Evolutionary conservation across 2,797 vertebrate species (phyloP), one percentile per base, ranked within the genome.

Genomic region (Streptopelia turtur): DNA sequence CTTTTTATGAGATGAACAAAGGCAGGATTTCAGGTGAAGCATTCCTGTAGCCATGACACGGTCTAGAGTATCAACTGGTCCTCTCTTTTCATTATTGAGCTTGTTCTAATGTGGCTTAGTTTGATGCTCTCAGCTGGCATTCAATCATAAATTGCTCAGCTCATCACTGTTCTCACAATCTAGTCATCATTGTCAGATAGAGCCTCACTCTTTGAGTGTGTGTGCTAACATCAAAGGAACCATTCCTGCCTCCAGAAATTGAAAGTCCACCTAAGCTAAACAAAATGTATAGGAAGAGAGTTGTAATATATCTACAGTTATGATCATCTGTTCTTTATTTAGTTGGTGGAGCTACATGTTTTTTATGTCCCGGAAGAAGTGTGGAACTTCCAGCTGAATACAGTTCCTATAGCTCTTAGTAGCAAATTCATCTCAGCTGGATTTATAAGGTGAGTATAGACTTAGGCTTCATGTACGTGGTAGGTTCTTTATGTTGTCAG

Each of bases 281-380:
- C 18, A 65, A 71, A 76, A 20, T 0, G 0, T 59, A 8, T 10
- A 31, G n/a, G 28, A 87, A 70, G 43, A 88, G 6, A 24, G 14
- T 92, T 70, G 75, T 76, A 66, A 39, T 60, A 21, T 13, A 70
- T 45, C 59, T 87, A 31, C 70, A 72, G n/a, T 84, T 84, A 65
- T 11, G 9, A 64, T 70, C 39, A 31, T 95, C 60, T 97, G 71
- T 75, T 97, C 61, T 96, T 63, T 90, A 89, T 97, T 90, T 94
- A 99, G 99, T 97, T 98, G 87, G 95, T 99, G 97, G 99, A 99
- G 94, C 98, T 99, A 81, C 99, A 99, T 97, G 98, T 99, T 87
- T 98, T 99, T 95, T 98, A 97, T 97, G 99, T 99, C 86, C 99
- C 99, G 60, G 98, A 98, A 91, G 98, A 99, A 92, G 98, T 98